Percentiles rank a stretch among this genome's conserved stretches.
Evolutionary conservation across 2,888 invertebrate species (phyloP).

Genomic region (Bombyx huttoni): DNA sequence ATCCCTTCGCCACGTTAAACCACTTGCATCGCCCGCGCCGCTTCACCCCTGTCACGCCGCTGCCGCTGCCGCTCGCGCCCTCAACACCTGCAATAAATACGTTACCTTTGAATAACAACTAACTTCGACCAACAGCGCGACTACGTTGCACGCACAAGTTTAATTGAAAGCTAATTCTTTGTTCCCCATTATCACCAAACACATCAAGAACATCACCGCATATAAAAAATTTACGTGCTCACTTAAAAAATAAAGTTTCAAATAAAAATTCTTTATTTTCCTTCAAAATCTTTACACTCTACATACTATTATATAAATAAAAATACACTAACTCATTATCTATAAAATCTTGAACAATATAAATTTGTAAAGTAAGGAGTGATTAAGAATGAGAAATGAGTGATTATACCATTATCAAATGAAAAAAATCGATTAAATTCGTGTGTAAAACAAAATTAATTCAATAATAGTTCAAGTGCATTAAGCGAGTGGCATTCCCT

Average conservation of each 20-base stretch:
- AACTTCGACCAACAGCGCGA: constrained; percentile 7
- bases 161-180: neutral
- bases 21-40: constrained; percentile 91
- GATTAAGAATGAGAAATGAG: too few relatives aligned
- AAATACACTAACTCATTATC: too few relatives aligned
- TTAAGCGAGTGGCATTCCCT: constrained; percentile 31
- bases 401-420: neutral
- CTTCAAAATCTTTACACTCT: too few relatives aligned
- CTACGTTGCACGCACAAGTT: constrained; percentile 2
- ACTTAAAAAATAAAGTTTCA: neutral
- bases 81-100: constrained; percentile 43
- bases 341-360: too few relatives aligned
- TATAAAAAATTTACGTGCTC: neutral
- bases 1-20: constrained; percentile 96
- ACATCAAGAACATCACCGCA: neutral
- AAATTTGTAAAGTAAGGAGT: neutral
- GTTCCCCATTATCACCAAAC: neutral
- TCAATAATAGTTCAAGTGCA: constrained; percentile 19
- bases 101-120: constrained; percentile 10
- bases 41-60: constrained; percentile 69
- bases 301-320: too few relatives aligned
- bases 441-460: constrained; percentile 1
- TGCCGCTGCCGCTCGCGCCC: constrained; percentile 31
- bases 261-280: neutral
- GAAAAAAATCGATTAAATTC: neutral